Conservation (phyloP, 2,888 invertebrate species). For the Chalcosyrphus nemorum region DNA sequence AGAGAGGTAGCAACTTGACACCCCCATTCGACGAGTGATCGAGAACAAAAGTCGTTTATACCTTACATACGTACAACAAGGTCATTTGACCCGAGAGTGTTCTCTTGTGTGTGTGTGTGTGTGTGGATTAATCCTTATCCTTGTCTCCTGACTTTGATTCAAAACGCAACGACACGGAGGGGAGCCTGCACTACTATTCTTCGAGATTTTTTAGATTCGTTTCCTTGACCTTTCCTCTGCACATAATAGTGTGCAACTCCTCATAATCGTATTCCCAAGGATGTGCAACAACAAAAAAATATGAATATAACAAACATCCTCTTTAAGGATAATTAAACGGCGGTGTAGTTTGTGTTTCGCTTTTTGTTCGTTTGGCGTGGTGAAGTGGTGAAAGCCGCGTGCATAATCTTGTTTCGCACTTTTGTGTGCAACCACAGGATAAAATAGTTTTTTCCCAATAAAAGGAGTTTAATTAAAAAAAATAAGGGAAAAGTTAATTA, state of each 20-base stretch:
- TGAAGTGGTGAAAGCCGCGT: background rate
- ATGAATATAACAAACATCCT: conserved; percentile 56
- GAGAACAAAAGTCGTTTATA: background rate
- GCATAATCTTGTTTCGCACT: conserved; percentile 9
- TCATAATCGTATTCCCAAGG: conserved; percentile 11
- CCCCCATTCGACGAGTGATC: background rate
- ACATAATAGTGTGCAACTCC: conserved; percentile 1
- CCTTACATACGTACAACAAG: too few species aligned
- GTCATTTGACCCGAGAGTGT: conserved; percentile 18
- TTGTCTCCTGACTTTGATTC: conserved; percentile 49
- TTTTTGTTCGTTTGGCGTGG: background rate
- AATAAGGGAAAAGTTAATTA: too few species aligned
- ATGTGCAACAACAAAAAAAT: conserved; percentile 27
- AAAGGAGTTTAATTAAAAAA: background rate
- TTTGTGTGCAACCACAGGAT: background rate
- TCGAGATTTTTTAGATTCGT: background rate
- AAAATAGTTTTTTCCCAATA: background rate
- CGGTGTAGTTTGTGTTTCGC: background rate
- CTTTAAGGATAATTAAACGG: conserved; percentile 39
- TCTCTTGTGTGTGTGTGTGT: too few species aligned
- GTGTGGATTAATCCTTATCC: conserved; percentile 11
- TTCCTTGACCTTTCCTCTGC: conserved; percentile 50
- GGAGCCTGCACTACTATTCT: background rate
- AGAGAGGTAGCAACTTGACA: conserved; percentile 4
- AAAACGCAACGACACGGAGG: conserved; percentile 18